phyloP scores from a whole-genome alignment of 2,888 invertebrate genomes.

The Xanthostigma xanthostigma region DNA sequence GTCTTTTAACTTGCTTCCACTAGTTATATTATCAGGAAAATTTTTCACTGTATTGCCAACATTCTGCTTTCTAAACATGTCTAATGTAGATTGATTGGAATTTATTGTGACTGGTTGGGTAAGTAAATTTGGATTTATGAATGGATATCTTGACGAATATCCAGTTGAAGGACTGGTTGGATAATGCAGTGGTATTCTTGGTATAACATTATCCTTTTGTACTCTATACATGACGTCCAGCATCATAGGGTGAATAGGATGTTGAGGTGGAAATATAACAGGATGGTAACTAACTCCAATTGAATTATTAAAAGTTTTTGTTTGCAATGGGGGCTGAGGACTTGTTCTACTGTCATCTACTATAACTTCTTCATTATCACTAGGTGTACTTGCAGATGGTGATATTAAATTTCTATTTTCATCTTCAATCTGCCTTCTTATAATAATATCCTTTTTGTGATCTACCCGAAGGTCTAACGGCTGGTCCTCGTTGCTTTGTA shows the following conservation, averaged over 20 bases:
- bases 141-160: slow-evolving; percentile 30
- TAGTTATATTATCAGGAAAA: slow-evolving; percentile 30
- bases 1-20: slow-evolving; percentile 59
- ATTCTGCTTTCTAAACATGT: slow-evolving; percentile 31
- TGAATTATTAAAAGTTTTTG: slow-evolving; percentile 20
- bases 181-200: slow-evolving; percentile 42
- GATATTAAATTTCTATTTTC: slow-evolving; percentile 76
- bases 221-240: slow-evolving; percentile 53
- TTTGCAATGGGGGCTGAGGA: slow-evolving; percentile 11
- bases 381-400: slow-evolving; percentile 31
- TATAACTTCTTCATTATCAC: slow-evolving; percentile 18
- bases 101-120: slow-evolving; percentile 25
- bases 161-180: slow-evolving; percentile 31
- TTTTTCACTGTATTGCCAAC: slow-evolving; percentile 18
- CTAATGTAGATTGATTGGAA: slow-evolving; percentile 36
- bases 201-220: slow-evolving; percentile 37
- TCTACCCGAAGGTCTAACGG: slow-evolving; percentile 79
- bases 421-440: slow-evolving; percentile 50
- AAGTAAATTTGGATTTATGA: slow-evolving; percentile 29
- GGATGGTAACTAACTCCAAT: slow-evolving; percentile 27
- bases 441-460: slow-evolving; percentile 50
- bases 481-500: slow-evolving; percentile 43
- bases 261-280: slow-evolving; percentile 39
- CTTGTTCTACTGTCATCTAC: slow-evolving; percentile 21
- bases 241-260: slow-evolving; percentile 51